These are phyloP conservation scores for Sepiola atlantica DNA, from an alignment of 2,888 invertebrate species.

Conservation along the genomic window DNA sequence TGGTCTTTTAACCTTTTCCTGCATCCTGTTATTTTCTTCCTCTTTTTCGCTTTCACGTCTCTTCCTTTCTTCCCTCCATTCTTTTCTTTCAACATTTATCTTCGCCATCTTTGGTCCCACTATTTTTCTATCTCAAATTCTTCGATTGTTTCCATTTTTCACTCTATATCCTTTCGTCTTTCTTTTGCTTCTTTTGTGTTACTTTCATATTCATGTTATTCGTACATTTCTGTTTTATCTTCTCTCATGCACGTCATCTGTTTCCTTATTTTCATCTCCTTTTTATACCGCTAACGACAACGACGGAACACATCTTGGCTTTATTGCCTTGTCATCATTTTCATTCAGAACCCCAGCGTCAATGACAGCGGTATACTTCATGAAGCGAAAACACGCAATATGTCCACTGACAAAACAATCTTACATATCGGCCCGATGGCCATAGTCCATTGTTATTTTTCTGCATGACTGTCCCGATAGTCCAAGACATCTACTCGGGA, in stretches of 20 bases:
- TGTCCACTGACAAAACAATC: not conserved
- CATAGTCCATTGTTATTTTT: not conserved
- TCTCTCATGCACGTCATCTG: not conserved
- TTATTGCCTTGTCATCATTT: not conserved
- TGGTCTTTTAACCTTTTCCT: too few species aligned
- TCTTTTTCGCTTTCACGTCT: too few species aligned
- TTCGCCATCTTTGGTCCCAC: too few species aligned
- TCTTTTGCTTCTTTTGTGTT: too few species aligned
- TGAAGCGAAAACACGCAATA: not conserved
- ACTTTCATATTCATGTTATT: too few species aligned
- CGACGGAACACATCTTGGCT: not conserved
- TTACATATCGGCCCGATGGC: not conserved
- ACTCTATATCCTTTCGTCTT: too few species aligned
- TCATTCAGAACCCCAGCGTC: not conserved
- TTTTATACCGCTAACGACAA: not conserved
- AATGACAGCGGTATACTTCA: not conserved
- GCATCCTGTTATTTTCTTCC: too few species aligned
- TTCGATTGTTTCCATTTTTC: too few species aligned
- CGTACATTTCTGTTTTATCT: too few species aligned
- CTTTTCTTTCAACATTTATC: too few species aligned
- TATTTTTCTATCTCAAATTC: too few species aligned
- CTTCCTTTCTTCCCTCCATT: too few species aligned
- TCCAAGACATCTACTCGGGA: not conserved
- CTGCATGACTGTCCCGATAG: not conserved
- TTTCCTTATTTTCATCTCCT: not conserved